Percentiles rank a stretch among this genome's conserved stretches.
Evolutionary conservation across 2,888 invertebrate species (phyloP).

Genomic region (Agrotis segetum): DNA sequence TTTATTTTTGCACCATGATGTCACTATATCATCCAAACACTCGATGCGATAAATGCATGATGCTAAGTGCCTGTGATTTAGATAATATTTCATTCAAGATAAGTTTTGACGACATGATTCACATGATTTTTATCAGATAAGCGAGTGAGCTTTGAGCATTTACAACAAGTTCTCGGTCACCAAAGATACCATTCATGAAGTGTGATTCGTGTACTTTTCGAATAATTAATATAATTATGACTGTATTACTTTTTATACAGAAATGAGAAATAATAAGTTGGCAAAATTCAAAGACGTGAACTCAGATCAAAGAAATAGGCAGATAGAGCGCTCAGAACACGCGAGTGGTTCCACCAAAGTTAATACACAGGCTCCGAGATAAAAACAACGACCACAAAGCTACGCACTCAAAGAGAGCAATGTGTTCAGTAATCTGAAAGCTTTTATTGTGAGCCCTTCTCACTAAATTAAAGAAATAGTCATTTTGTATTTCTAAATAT

Average conservation of each 20-base stretch:
- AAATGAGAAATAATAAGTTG: no score
- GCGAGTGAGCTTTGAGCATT: no score
- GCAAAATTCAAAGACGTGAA: no score
- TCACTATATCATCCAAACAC: conserved; percentile 19
- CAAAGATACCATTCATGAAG: background rate
- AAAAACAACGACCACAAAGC: conserved; percentile 4
- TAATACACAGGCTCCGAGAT: no score
- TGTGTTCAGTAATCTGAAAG: background rate
- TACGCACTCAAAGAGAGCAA: conserved; percentile 2
- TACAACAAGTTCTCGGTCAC: background rate
- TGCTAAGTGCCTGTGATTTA: conserved; percentile 34
- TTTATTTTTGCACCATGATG: background rate
- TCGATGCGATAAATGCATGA: conserved; percentile 2
- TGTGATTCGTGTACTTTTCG: no score
- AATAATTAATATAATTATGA: no score
- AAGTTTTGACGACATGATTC: conserved; percentile 18
- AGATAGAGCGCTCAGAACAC: no score
- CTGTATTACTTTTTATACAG: no score
- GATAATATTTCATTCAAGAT: conserved; percentile 41
- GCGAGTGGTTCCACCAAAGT: no score
- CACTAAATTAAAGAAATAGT: no score
- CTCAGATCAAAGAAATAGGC: no score
- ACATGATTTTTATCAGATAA: conserved; percentile 14
- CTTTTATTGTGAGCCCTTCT: background rate
- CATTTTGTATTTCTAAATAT: no score